phyloP scores from a whole-genome alignment of 2,113 vertebrate genomes.

The Vicugna pacos region DNA sequence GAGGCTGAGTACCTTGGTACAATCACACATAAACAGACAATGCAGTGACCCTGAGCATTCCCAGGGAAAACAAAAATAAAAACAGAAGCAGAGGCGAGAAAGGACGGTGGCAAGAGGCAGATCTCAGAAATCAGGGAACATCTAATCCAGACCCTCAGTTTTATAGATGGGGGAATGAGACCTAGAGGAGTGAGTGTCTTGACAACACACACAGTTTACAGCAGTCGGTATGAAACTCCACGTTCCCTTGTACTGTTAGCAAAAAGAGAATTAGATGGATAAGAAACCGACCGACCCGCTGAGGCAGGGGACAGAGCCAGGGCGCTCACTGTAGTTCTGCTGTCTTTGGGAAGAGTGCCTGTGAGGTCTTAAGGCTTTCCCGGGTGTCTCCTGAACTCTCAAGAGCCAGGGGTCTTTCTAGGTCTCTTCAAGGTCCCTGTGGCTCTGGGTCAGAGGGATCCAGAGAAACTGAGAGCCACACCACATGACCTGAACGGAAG shows the following conservation, averaged over 20 bases:
- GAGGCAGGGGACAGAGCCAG: not conserved
- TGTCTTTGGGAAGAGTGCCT: not conserved
- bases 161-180: not conserved
- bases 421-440: not conserved
- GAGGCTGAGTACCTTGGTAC: slow-evolving; percentile 55
- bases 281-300: not conserved
- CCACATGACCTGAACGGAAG: not conserved
- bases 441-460: not conserved
- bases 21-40: slow-evolving; percentile 53
- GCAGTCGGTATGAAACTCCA: not conserved
- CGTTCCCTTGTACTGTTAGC: not conserved
- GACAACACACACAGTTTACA: not conserved
- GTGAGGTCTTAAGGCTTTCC: not conserved
- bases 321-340: not conserved
- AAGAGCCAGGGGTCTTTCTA: not conserved
- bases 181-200: not conserved
- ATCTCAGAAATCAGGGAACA: not conserved
- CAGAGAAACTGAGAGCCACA: not conserved
- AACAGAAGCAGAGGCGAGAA: not conserved
- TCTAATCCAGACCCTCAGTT: not conserved
- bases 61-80: slow-evolving; percentile 8
- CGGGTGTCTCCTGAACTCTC: not conserved
- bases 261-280: not conserved
- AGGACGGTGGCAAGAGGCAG: not conserved
- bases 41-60: not conserved